Base-by-base conservation (phyloP, 1,140 invertebrate species). In the Zaprionus ghesquierei region DNA sequence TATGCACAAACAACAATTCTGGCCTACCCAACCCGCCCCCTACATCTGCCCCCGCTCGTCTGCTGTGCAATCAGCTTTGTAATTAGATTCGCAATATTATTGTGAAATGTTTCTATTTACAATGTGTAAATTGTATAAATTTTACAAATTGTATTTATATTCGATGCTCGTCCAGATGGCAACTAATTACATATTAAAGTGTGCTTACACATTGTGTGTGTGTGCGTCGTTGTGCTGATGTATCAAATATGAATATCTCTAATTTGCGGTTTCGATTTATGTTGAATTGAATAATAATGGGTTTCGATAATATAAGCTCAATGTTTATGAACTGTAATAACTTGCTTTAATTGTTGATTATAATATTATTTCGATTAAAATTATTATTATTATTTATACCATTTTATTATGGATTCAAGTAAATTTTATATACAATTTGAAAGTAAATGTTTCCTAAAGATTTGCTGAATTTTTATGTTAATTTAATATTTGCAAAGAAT, bases 91-190 rank as follows among this genome's bases (percentile, higher is more conserved):
- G 58, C 59, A 59, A 68, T 59, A 65, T 69, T 50, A 69, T 76
- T 62, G 18, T 44, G 35, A 41, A 64, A 75, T 71, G 33, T 44
- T 70, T 63, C 23, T 65, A 75, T 81, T 86, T 85, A 71, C 75
- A 69, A 75, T 72, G 69, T 81, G 63, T 62, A 77, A 84, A 77
- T 74, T 77, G 53, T 61, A 60, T 62, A 66, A 66, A 58, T 75
- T 69, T 49, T 53, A 56, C 56, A 66, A 66, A 58, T 75, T 69
- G 58, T 61, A 53, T 69, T 55, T 53, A 60, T 27, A 27, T 41
- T 58, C 49, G 46, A 22, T 27, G 51, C 22, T 22, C 12, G 29
- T 54, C 9, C 22, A 55, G 33, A 23, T 64, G 38, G 6, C 38
- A 74, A 59, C 60, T 73, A 74, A 74, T 74, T 74, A 60, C 23